Base-by-base conservation (phyloP, 2,797 vertebrate species). In the Microctenopoma stevenorrisi region DNA sequence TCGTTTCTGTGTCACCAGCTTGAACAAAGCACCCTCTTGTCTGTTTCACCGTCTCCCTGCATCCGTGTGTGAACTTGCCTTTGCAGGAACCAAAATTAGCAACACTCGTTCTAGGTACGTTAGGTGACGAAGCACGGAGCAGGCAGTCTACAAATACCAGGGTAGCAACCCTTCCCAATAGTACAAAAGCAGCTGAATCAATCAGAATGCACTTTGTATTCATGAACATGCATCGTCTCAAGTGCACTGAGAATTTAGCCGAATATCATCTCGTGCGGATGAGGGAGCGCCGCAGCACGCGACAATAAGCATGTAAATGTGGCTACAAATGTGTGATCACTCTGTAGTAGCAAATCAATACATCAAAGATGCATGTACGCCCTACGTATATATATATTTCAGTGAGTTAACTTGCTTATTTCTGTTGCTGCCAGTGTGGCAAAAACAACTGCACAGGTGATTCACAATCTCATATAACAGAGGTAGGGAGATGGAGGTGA, bases 351-450 rank as follows among this genome's bases (percentile, higher is more conserved):
- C 0, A 8, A 72, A 80, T 77, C 30, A 66, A 63, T 55, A 53
- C 43, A 83, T 88, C 57, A 85, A 84, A 90, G 68, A 76, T 79
- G 80, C 50, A 81, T 57, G 56, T 11, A 1, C 37, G 68, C 58
- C 55, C 30, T 46, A 57, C 75, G 83, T 89, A 22, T 22, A 84
- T 89, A 76, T 78, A 83, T 83, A 85, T 90, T 88, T 90, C 47
- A 89, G 71, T 64, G 71, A 62, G 54, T 84, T 68, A 67, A 35
- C 64, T 59, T 43, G 26, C 12, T 58, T 68, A 60, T 72, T 84
- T 85, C 53, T 72, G 61, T 50, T 4, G 1, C 49, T 43, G 54
- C 37, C 26, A 52, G 48, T 3, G 10, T 49, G 22, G 54, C 37
- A 80, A 74, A 72, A 75, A 81, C 55, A 79, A 76, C 71, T 15